Evolutionary conservation across 2,113 vertebrate genomes (phyloP).

Genomic region (Diadophis punctatus): DNA sequence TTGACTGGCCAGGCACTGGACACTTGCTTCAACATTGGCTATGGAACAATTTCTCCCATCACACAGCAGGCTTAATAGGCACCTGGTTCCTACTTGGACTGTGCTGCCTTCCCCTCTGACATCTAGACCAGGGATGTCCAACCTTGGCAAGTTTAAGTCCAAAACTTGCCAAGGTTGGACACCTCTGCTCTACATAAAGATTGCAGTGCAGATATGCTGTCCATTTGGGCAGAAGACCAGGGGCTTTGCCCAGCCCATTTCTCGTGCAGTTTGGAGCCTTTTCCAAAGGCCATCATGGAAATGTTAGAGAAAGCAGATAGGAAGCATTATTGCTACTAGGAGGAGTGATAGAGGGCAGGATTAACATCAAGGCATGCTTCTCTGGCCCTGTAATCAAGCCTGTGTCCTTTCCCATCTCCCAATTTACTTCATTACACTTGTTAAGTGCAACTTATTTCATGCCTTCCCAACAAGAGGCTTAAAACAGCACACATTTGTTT

Average conservation of each 20-base stretch:
- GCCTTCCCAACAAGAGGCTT: neutral
- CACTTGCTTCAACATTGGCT: neutral
- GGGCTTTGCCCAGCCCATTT: neutral
- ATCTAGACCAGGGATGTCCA: neutral
- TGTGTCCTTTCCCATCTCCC: neutral
- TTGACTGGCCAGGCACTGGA: neutral
- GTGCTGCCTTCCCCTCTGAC: neutral
- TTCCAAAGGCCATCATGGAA: neutral
- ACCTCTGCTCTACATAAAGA: neutral
- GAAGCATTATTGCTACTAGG: neutral
- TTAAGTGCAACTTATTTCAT: neutral
- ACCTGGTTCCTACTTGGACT: neutral
- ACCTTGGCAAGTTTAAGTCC: too few species aligned
- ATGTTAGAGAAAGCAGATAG: neutral
- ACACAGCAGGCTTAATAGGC: neutral
- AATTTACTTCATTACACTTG: neutral
- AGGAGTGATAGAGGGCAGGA: too few species aligned
- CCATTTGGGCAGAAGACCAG: neutral
- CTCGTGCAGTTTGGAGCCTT: neutral
- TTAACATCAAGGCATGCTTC: neutral
- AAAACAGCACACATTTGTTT: neutral
- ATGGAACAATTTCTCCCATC: neutral
- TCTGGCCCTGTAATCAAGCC: neutral
- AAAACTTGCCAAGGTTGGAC: neutral
- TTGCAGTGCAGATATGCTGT: neutral